These are phyloP conservation scores for Atherinosoma microstoma DNA, from an alignment of 2,797 vertebrate genomes.

Conservation along the genomic window DNA sequence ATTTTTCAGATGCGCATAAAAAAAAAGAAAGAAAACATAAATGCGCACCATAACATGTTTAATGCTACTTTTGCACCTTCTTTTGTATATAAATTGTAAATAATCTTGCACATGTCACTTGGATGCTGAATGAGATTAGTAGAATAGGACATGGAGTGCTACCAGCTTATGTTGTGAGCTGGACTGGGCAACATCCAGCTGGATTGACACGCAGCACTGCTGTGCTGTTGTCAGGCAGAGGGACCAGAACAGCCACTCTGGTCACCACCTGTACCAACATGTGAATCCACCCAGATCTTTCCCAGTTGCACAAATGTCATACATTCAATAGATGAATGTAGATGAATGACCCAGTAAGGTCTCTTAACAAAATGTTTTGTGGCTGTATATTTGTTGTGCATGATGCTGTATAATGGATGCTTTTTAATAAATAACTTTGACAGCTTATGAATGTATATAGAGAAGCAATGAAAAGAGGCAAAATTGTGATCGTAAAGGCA, in stretches of 20 bases:
- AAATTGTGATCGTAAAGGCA: conserved; percentile 27
- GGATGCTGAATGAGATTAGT: conserved; percentile 70
- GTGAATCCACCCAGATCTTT: conserved; percentile 57
- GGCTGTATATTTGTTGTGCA: conserved; percentile 17
- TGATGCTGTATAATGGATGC: conserved; percentile 19
- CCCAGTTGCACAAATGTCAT: conserved; percentile 47
- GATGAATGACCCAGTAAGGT: conserved; percentile 59
- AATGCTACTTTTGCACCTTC: conserved; percentile 70
- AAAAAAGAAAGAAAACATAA: conserved; percentile 47
- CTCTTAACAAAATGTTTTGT: conserved; percentile 59
- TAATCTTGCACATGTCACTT: conserved; percentile 45
- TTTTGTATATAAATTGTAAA: conserved; percentile 53
- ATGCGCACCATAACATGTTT: background rate
- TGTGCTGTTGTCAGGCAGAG: conserved; percentile 57
- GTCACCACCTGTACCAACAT: conserved; percentile 49
- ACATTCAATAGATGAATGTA: conserved; percentile 35
- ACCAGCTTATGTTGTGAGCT: conserved; percentile 63
- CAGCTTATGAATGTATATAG: conserved; percentile 70
- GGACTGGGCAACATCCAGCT: conserved; percentile 56
- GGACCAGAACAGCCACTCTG: conserved; percentile 75
- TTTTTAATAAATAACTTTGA: conserved; percentile 42
- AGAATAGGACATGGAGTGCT: conserved; percentile 41
- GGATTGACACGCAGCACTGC: conserved; percentile 47
- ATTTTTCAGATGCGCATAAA: conserved; percentile 34
- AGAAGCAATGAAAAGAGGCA: conserved; percentile 40